Percentiles rank a stretch among this genome's conserved stretches.
Conservation (phyloP, 1,140 invertebrate genomes). For the Condylostylus longicornis region DNA sequence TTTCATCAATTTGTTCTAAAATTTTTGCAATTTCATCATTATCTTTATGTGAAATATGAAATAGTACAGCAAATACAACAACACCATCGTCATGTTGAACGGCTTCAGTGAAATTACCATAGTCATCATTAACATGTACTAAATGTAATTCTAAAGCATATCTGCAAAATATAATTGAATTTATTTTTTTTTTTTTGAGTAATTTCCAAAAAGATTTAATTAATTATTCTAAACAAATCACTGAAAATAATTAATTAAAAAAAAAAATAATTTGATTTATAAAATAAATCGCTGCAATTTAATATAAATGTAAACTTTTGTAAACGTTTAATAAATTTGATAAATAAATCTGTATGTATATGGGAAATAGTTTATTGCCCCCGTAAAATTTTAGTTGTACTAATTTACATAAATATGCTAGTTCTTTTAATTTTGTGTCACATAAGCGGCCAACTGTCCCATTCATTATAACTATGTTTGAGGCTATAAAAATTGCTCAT, state of each 20-base stretch:
- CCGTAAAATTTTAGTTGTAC: too few species aligned
- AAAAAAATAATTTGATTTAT: too few species aligned
- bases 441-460: too few species aligned
- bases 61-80: slow-evolving; percentile 52
- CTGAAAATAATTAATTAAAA: not conserved
- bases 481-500: too few species aligned
- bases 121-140: slow-evolving; percentile 48
- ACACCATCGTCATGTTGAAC: slow-evolving; percentile 42
- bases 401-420: too few species aligned
- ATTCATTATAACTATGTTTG: too few species aligned
- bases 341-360: too few species aligned
- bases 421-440: too few species aligned
- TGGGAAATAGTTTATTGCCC: too few species aligned
- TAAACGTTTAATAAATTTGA: too few species aligned
- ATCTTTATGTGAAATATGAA: slow-evolving; percentile 38
- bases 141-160: slow-evolving; percentile 50
- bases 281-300: too few species aligned
- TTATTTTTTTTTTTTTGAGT: not conserved
- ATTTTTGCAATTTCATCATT: slow-evolving; percentile 20
- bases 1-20: slow-evolving; percentile 21
- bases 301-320: too few species aligned
- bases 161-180: slow-evolving; percentile 15
- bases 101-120: slow-evolving; percentile 39
- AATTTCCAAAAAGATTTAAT: not conserved
- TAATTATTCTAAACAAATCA: not conserved